Evolutionary conservation across 2,888 invertebrate genomes (phyloP).

Genomic region (Athalia rosae): DNA sequence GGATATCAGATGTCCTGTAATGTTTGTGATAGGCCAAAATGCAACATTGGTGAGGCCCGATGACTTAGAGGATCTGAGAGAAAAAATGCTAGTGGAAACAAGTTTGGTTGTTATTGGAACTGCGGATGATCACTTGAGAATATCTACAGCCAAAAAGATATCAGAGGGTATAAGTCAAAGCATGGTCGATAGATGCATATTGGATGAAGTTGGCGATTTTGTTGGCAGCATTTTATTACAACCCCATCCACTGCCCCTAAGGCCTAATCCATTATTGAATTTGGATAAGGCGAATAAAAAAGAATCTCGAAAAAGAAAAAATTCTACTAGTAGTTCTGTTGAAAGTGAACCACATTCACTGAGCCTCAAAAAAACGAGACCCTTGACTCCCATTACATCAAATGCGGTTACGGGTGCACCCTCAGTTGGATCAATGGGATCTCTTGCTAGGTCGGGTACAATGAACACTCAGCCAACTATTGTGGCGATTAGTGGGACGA

Average conservation of each 20-base stretch:
- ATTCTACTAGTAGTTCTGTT: conserved; percentile 74
- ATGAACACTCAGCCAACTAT: conserved; percentile 54
- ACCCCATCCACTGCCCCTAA: conserved; percentile 77
- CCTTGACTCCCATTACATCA: conserved; percentile 63
- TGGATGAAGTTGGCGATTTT: conserved; percentile 82
- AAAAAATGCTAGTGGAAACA: conserved; percentile 85
- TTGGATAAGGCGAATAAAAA: conserved; percentile 60
- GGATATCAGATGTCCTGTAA: conserved; percentile 82
- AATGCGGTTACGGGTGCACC: conserved; percentile 36
- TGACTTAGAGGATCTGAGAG: conserved; percentile 85
- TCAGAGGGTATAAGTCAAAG: conserved; percentile 86
- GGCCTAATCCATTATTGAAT: conserved; percentile 58
- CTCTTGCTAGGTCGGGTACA: conserved; percentile 48
- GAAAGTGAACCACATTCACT: conserved; percentile 76
- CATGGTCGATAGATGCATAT: conserved; percentile 86
- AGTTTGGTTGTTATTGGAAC: conserved; percentile 86
- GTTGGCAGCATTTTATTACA: conserved; percentile 77
- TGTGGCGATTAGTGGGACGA: conserved; percentile 52
- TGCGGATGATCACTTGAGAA: conserved; percentile 84
- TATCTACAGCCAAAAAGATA: conserved; percentile 82
- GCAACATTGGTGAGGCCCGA: conserved; percentile 81
- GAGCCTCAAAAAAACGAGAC: conserved; percentile 71
- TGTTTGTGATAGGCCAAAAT: conserved; percentile 88
- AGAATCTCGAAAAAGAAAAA: conserved; percentile 74
- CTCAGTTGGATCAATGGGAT: conserved; percentile 16